Conservation (phyloP, 2,888 invertebrate genomes). For the Drosophila paranaensis region DNA sequence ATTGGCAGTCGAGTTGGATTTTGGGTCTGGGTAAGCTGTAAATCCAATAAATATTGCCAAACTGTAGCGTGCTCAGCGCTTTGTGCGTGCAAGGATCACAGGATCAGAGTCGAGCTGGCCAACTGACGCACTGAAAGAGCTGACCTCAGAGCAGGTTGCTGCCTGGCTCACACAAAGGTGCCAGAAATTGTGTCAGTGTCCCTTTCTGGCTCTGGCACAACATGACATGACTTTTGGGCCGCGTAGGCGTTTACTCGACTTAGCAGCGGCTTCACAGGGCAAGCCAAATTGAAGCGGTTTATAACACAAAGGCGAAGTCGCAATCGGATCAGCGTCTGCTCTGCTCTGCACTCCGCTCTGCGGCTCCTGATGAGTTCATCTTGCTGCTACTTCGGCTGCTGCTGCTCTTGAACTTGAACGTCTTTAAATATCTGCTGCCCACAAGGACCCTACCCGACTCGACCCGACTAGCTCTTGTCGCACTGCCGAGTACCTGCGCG, state of each 20-base stretch:
- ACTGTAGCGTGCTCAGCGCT: slow-evolving; percentile 70
- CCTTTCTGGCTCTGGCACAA: slow-evolving; percentile 59
- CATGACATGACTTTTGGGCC: slow-evolving; percentile 82
- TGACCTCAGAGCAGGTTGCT: slow-evolving; percentile 31
- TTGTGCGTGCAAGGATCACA: slow-evolving; percentile 67
- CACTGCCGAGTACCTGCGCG: slow-evolving; percentile 27
- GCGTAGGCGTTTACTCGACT: slow-evolving; percentile 84
- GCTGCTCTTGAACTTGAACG: slow-evolving; percentile 65
- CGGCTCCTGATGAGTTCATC: slow-evolving; percentile 71
- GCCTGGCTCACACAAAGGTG: slow-evolving; percentile 46
- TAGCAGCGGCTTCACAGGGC: slow-evolving; percentile 81
- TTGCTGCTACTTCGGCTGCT: slow-evolving; percentile 28
- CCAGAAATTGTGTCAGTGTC: slow-evolving; percentile 73
- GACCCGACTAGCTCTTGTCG: background rate
- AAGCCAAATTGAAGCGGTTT: slow-evolving; percentile 83
- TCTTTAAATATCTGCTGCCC: slow-evolving; percentile 58
- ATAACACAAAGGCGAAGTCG: slow-evolving; percentile 26
- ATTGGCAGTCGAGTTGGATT: slow-evolving; percentile 5
- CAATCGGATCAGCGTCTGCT: slow-evolving; percentile 66
- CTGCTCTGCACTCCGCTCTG: slow-evolving; percentile 28
- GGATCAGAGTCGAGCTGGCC: slow-evolving; percentile 42
- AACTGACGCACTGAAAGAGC: slow-evolving; percentile 15
- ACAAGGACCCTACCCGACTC: slow-evolving; percentile 37
- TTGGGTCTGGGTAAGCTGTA: slow-evolving; percentile 65
- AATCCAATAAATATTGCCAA: slow-evolving; percentile 83